A percentile compares a stretch with the other conserved stretches of the same genome.
These are phyloP conservation scores for Rhorus exstirpatorius DNA, from an alignment of 2,888 invertebrate genomes.

Conservation along the genomic window DNA sequence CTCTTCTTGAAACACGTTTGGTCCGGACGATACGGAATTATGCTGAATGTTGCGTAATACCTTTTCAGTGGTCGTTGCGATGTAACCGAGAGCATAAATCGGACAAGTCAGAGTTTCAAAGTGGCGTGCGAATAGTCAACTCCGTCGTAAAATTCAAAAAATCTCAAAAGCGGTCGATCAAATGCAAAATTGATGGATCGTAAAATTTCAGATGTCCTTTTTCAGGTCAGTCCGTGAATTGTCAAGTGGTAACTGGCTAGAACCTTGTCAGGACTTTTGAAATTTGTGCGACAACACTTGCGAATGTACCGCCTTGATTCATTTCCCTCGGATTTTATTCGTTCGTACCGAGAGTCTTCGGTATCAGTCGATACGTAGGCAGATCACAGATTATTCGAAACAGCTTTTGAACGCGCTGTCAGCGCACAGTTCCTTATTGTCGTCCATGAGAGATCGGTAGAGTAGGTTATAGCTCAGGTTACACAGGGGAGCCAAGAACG, in stretches of 20 bases:
- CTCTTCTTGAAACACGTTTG: constrained; percentile 42
- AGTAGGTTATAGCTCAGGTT: constrained; percentile 34
- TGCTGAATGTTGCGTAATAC: constrained; percentile 35
- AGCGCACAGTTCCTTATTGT: constrained; percentile 68
- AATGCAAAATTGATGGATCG: too few species aligned
- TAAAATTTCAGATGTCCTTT: not conserved
- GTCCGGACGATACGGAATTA: constrained; percentile 20
- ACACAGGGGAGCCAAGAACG: constrained; percentile 23
- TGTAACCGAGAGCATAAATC: not conserved
- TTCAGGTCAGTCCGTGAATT: not conserved
- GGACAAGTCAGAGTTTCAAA: constrained; percentile 1
- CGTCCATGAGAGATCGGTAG: constrained; percentile 33
- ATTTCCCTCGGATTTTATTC: constrained; percentile 24
- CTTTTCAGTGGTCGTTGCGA: not conserved
- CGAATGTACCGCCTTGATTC: constrained; percentile 16
- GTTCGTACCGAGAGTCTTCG: constrained; percentile 18
- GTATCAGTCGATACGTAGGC: constrained; percentile 48
- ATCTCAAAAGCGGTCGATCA: not conserved
- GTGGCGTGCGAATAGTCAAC: not conserved
- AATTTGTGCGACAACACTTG: constrained; percentile 9
- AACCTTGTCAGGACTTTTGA: not conserved
- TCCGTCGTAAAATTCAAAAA: not conserved
- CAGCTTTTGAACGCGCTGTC: constrained; percentile 56
- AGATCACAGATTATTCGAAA: constrained; percentile 55
- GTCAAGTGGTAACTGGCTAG: constrained; percentile 1